Evolutionary conservation across 2,797 vertebrate genomes (phyloP), one percentile per base, ranked within the genome.

Genomic region (Hypotaenidia philippensis): DNA sequence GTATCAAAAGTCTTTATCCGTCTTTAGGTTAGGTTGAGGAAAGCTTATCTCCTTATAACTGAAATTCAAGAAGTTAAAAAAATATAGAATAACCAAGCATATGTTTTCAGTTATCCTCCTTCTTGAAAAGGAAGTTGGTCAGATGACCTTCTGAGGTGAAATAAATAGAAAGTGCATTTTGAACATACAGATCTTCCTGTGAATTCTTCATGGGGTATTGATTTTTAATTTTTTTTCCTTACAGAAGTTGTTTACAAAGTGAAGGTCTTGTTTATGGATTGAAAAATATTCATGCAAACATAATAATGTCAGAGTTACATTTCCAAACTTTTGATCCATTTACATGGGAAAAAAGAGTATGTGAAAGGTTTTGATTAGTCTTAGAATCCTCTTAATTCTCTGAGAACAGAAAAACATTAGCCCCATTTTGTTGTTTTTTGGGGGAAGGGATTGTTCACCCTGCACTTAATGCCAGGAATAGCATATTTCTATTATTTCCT

Each of bases 101-200:
- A 72, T 93, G 87, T 91, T 96, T 96, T 74, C 59, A 91, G 31
- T 96, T 96, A 96, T 60, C 47, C 34, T 89, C 5, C 23, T 76
- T 56, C 71, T 80, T 79, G 74, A 57, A 88, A 83, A 94, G 70
- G 89, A 96, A 91, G 70, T 64, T 88, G 70, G 21, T 90, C 77
- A 94, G 87, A 90, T 0, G 0, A 70, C 36, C 21, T 83, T 82
- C 57, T 88, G 70, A 91, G 72, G n/a, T 79, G 89, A 91, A 97
- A 93, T 82, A 95, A 96, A 96, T 68, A 88, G 95, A 93, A 96
- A 95, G 87, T 74, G 83, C 55, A 88, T 84, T 90, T 92, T 91
- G 89, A 93, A 94, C 52, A 76, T 86, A 90, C 63, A 74, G 59
- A 23, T 60, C 44, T 86, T 86, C 59, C 40, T 74, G 82, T 74